A percentile compares a stretch with the other conserved stretches of the same genome.
These are phyloP conservation scores for Diadema setosum DNA, from an alignment of 35 echinoderm and acorn worm genomes.

Conservation along the genomic window DNA sequence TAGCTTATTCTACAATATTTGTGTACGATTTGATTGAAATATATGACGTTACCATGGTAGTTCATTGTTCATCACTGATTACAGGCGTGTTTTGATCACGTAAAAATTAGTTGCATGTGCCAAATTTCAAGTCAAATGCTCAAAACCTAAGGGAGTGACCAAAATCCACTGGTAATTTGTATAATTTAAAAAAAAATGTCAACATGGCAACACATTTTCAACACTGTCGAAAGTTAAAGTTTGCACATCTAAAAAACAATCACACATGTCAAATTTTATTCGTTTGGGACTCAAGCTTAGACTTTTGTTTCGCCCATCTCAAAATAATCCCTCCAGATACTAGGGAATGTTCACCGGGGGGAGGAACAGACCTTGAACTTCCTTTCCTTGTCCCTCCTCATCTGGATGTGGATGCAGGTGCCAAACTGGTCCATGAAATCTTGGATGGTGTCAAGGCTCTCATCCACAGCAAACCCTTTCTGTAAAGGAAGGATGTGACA, in stretches of 20 bases:
- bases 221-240: not conserved
- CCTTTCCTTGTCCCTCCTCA: conserved; percentile 80
- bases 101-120: too few relatives aligned
- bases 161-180: too few relatives aligned
- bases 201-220: not conserved
- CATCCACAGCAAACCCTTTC: conserved; percentile 93
- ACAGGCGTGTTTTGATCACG: too few relatives aligned
- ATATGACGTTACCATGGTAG: too few relatives aligned
- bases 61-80: too few relatives aligned
- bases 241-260: not conserved
- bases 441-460: conserved; percentile 64
- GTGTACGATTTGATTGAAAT: too few relatives aligned
- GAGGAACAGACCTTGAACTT: conserved; percentile 82
- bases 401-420: conserved; percentile 47
- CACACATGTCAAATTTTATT: not conserved
- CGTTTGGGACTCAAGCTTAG: not conserved
- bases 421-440: conserved; percentile 83
- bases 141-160: too few relatives aligned
- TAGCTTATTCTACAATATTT: too few relatives aligned
- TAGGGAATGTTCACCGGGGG: not conserved
- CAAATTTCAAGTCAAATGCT: too few relatives aligned
- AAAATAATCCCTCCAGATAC: too few relatives aligned
- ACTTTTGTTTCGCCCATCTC: too few relatives aligned
- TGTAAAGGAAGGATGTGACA: too few relatives aligned
- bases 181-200: not conserved